phyloP scores from a whole-genome alignment of 92 coral and sea anemone genomes.

The Diadumene lineata region DNA sequence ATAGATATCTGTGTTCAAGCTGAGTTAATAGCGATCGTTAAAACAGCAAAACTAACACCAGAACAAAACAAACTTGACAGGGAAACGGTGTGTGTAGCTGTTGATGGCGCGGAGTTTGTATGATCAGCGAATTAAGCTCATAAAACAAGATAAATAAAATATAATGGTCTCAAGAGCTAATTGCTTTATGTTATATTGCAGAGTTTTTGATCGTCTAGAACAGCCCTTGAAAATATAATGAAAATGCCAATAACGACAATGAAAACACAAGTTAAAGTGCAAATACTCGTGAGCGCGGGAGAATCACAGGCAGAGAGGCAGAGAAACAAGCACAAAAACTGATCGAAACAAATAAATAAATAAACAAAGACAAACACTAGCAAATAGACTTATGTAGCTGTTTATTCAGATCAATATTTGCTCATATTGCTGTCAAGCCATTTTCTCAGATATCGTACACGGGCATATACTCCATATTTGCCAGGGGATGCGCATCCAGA shows the following conservation, averaged over 20 bases:
- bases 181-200: background rate
- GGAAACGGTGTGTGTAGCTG: background rate
- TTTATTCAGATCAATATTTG: background rate
- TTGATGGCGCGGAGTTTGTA: no score
- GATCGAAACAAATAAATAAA: background rate
- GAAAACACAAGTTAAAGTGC: no score
- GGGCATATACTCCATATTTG: constrained; percentile 60
- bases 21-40: background rate
- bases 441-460: constrained; percentile 36
- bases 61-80: background rate
- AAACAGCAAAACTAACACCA: background rate
- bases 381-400: no score
- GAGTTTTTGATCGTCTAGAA: no score
- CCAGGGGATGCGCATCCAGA: constrained; percentile 47
- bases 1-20: no score
- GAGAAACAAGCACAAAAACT: no score
- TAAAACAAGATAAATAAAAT: background rate
- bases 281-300: no score
- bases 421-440: constrained; percentile 37
- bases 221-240: no score
- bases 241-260: no score
- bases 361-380: background rate
- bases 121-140: background rate
- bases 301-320: no score
- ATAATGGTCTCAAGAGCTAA: background rate